These are phyloP conservation scores for Polypterus senegalus DNA, from an alignment of 2,113 vertebrate genomes.

Conservation along the genomic window DNA sequence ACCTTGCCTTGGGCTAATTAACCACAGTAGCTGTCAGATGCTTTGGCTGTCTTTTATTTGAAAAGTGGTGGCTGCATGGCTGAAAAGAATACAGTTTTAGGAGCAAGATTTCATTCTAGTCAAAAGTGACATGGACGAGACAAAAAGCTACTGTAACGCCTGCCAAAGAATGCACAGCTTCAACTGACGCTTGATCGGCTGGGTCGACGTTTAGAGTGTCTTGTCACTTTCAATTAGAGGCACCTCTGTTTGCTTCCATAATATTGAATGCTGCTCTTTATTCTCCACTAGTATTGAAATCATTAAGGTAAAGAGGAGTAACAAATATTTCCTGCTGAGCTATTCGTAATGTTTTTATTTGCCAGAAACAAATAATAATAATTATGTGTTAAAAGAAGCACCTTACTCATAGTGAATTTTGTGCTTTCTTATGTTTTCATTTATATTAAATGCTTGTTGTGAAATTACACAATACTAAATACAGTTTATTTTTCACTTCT, in stretches of 20 bases:
- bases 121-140: constrained; percentile 24
- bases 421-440: no score
- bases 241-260: neutral
- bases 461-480: no score
- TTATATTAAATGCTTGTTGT: no score
- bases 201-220: constrained; percentile 7
- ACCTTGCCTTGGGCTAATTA: constrained; percentile 22
- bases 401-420: no score
- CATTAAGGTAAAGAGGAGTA: no score
- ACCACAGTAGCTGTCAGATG: constrained; percentile 9
- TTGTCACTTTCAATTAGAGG: constrained; percentile 23
- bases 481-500: no score
- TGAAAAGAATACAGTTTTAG: constrained; percentile 9
- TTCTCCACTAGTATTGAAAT: no score
- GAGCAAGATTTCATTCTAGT: constrained; percentile 20
- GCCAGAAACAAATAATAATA: no score
- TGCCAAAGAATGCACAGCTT: constrained; percentile 15
- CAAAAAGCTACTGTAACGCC: constrained; percentile 20
- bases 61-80: neutral
- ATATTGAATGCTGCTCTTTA: no score
- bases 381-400: no score
- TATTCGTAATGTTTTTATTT: no score
- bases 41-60: constrained; percentile 5
- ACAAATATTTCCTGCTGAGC: no score
- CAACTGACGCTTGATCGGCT: constrained; percentile 17